These are phyloP conservation scores for Corythornis madagascariensis DNA, from an alignment of 2,113 vertebrate species.

Conservation along the genomic window DNA sequence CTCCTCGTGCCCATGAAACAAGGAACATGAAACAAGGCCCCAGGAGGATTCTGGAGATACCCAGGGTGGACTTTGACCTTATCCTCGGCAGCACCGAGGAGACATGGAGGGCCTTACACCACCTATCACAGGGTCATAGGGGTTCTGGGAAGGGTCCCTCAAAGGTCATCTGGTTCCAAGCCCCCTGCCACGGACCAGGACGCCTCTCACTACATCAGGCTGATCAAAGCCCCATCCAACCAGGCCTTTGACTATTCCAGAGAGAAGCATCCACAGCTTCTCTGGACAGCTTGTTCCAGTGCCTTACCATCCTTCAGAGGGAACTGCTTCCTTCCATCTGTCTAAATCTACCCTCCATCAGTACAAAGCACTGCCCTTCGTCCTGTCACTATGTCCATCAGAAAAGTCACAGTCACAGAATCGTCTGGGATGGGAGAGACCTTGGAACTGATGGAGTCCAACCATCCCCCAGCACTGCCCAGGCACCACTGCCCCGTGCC, in stretches of 20 bases:
- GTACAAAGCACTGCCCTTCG: background rate
- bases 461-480: too few relatives aligned
- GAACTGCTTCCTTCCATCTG: background rate
- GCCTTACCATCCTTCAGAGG: background rate
- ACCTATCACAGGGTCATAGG: background rate
- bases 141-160: background rate
- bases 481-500: too few relatives aligned
- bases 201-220: background rate
- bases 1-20: too few relatives aligned
- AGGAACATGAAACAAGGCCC: too few relatives aligned
- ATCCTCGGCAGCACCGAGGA: background rate
- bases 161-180: background rate
- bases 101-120: accelerated
- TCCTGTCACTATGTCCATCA: background rate
- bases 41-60: background rate
- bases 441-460: too few relatives aligned
- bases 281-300: background rate
- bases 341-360: background rate
- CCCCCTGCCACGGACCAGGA: background rate
- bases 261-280: background rate
- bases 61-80: background rate
- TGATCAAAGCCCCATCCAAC: background rate
- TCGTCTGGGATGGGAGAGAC: too few relatives aligned
- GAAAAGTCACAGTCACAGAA: background rate
- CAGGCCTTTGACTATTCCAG: background rate